Percentiles rank a stretch among this genome's conserved stretches.
phyloP scores from a whole-genome alignment of 1,140 invertebrate genomes.

The Trichoplusia ni region DNA sequence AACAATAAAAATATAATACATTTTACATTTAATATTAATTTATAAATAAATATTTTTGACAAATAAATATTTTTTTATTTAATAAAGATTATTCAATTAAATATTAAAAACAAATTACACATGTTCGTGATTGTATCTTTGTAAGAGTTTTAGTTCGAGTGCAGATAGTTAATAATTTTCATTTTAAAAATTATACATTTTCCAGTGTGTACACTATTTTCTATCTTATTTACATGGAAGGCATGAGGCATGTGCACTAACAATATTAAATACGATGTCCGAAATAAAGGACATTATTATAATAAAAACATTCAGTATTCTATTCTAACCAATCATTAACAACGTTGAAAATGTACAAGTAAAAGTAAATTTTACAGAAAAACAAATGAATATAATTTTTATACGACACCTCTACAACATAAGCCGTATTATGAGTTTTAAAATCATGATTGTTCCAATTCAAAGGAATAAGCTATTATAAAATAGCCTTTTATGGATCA shows the following conservation, averaged over 20 bases:
- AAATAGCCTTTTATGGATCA: too few species aligned
- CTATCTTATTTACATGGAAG: constrained; percentile 74
- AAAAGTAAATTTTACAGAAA: constrained; percentile 18
- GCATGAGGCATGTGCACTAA: constrained; percentile 63
- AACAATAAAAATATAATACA: constrained; percentile 20
- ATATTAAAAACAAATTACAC: constrained; percentile 1
- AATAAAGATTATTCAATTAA: too few species aligned
- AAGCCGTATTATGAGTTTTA: too few species aligned
- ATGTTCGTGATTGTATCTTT: background rate
- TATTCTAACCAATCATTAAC: constrained; percentile 24
- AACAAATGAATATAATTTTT: constrained; percentile 32
- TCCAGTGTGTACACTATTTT: constrained; percentile 47
- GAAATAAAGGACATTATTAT: constrained; percentile 18
- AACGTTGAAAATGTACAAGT: background rate
- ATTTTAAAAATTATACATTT: constrained; percentile 45
- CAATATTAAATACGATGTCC: constrained; percentile 7
- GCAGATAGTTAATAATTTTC: constrained; percentile 45
- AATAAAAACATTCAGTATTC: constrained; percentile 10
- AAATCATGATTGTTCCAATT: too few species aligned
- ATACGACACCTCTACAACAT: too few species aligned
- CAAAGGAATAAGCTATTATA: too few species aligned
- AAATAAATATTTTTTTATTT: constrained; percentile 12
- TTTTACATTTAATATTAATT: constrained; percentile 6
- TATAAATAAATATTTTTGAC: background rate
- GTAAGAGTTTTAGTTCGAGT: constrained; percentile 27